Conservation (phyloP, 2,113 vertebrate species). For the Coptodon rendalli region DNA sequence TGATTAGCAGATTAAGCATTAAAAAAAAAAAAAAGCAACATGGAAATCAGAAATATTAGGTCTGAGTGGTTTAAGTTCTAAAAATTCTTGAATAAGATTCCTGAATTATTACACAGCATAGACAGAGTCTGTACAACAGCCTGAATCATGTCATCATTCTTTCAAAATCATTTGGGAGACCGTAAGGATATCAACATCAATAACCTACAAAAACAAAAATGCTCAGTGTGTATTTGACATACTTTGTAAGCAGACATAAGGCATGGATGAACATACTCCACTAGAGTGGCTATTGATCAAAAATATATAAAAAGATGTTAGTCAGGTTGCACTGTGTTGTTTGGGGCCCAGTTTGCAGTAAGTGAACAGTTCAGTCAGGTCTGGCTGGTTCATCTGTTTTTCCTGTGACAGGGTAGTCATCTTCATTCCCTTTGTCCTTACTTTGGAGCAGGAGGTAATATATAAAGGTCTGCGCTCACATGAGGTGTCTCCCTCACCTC, state of each 20-base stretch:
- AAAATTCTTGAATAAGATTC: not conserved
- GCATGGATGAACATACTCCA: not conserved
- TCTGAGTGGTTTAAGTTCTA: not conserved
- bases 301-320: slow-evolving; percentile 1
- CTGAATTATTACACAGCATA: not conserved
- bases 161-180: not conserved
- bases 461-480: slow-evolving; percentile 61
- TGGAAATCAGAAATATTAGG: not conserved
- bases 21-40: not conserved
- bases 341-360: slow-evolving; percentile 56
- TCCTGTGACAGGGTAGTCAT: slow-evolving; percentile 76
- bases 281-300: slow-evolving; percentile 5
- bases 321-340: slow-evolving; percentile 43
- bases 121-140: not conserved
- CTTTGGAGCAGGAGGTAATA: slow-evolving; percentile 67
- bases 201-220: not conserved
- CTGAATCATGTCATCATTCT: not conserved
- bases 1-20: not conserved
- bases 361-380: slow-evolving; percentile 59
- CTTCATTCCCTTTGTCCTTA: slow-evolving; percentile 79
- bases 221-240: not conserved
- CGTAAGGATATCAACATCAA: not conserved
- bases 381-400: slow-evolving; percentile 65
- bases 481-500: slow-evolving; percentile 58
- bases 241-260: not conserved